Evolutionary conservation across 2,113 vertebrate genomes (phyloP).

Genomic region (Chunga burmeisteri): DNA sequence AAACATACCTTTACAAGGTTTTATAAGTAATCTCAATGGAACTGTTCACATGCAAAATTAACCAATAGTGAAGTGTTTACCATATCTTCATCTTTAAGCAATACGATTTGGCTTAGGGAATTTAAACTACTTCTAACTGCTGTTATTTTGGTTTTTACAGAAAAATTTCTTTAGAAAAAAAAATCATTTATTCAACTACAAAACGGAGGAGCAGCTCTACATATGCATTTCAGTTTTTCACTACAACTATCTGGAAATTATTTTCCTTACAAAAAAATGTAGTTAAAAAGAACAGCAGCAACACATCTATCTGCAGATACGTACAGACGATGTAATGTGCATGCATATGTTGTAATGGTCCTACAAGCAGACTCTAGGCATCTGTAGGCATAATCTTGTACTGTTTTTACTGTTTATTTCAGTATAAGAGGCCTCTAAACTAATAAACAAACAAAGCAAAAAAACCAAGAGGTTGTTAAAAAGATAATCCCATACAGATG

Average conservation of each 20-base stretch:
- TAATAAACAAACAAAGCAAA: neutral
- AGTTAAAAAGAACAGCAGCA: neutral
- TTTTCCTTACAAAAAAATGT: neutral
- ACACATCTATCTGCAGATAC: neutral
- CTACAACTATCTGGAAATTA: neutral
- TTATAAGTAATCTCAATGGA: neutral
- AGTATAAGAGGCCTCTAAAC: neutral
- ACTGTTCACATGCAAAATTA: neutral
- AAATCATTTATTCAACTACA: neutral
- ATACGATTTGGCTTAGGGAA: neutral
- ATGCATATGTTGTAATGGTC: neutral
- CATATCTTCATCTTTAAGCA: neutral
- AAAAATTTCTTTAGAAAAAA: neutral
- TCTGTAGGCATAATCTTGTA: neutral
- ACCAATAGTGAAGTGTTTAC: neutral
- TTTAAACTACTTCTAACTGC: neutral
- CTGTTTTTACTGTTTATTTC: neutral
- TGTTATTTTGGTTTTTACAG: neutral
- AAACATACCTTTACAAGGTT: neutral
- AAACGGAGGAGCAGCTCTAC: neutral
- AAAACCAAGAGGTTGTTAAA: neutral
- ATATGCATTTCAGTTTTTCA: neutral
- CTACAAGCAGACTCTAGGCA: neutral
- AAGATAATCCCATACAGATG: conserved; percentile 18
- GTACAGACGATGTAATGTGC: neutral